phyloP scores from a whole-genome alignment of 2,888 invertebrate species.

The Mesorhabditis belari region DNA sequence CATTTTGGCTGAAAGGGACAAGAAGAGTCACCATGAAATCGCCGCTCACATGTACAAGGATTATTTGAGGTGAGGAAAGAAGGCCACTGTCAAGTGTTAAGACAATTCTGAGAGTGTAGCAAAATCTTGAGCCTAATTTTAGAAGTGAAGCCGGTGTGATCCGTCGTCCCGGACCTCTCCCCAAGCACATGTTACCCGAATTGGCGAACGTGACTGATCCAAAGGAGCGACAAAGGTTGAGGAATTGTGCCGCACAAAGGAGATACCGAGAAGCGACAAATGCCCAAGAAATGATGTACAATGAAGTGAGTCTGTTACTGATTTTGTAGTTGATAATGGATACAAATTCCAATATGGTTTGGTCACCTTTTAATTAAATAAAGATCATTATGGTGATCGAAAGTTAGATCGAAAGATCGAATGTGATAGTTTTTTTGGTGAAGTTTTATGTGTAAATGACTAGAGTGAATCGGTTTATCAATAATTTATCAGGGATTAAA shows the following conservation, averaged over 20 bases:
- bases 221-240: background rate
- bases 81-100: too few relatives aligned
- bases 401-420: too few relatives aligned
- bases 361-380: too few relatives aligned
- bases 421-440: too few relatives aligned
- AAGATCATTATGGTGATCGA: too few relatives aligned
- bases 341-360: too few relatives aligned
- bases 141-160: background rate
- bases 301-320: background rate
- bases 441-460: too few relatives aligned
- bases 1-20: background rate
- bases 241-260: background rate
- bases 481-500: too few relatives aligned
- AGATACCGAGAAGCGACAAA: background rate
- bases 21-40: background rate
- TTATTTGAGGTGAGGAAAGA: background rate
- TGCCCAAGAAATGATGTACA: background rate
- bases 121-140: background rate
- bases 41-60: background rate
- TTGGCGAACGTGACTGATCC: background rate
- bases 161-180: background rate
- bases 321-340: too few relatives aligned
- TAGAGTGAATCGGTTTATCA: too few relatives aligned
- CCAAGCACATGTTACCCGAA: background rate
- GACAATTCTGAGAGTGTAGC: background rate